phyloP scores from a whole-genome alignment of 2,113 vertebrate genomes.

The Trematocara zebra region DNA sequence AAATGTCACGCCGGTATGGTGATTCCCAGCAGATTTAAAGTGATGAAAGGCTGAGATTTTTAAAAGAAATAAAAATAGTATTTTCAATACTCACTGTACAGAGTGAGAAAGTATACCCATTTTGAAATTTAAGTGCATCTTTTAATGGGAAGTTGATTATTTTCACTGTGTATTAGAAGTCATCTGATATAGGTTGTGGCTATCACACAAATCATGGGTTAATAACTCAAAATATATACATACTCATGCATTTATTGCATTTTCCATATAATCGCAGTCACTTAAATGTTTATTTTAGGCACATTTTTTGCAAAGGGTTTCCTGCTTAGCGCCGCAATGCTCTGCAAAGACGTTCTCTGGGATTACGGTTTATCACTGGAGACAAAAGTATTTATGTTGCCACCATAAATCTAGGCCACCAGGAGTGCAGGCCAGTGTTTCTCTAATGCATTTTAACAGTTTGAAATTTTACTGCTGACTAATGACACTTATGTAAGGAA shows the following conservation, averaged over 20 bases:
- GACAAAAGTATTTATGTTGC: conserved; percentile 4
- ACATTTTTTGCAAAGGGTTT: not conserved
- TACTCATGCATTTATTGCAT: not conserved
- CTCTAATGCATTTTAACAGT: conserved; percentile 28
- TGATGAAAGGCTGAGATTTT: not conserved
- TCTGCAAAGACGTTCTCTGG: not conserved
- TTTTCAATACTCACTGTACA: not conserved
- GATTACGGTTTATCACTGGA: not conserved
- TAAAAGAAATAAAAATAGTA: not conserved
- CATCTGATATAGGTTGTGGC: not conserved
- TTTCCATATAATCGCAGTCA: not conserved
- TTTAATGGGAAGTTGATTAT: not conserved
- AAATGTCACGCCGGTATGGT: not conserved
- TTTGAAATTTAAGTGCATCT: not conserved
- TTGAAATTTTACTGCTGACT: conserved; percentile 46
- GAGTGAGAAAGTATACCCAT: not conserved
- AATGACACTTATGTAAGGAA: conserved; percentile 54
- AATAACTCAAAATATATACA: not conserved
- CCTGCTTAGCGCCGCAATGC: not conserved
- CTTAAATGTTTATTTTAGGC: not conserved
- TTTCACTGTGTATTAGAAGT: not conserved
- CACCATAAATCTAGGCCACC: conserved; percentile 7
- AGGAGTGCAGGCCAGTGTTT: not conserved
- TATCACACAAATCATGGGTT: not conserved
- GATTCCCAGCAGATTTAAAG: not conserved